These are phyloP conservation scores for Salvator merianae DNA, from an alignment of 2,113 vertebrate species.

Conservation along the genomic window DNA sequence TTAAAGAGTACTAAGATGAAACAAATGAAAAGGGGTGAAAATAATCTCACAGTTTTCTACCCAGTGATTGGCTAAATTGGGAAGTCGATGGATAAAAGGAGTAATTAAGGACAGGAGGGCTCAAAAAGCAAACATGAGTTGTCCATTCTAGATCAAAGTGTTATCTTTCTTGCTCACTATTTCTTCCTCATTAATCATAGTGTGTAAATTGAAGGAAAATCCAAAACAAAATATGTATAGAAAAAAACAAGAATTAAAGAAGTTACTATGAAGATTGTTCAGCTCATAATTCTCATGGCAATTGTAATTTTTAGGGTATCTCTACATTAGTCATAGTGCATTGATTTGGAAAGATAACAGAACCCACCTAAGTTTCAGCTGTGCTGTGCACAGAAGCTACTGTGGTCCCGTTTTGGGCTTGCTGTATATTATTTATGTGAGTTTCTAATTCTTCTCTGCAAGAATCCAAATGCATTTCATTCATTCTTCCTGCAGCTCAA, in stretches of 20 bases:
- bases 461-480: slow-evolving; percentile 60
- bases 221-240: neutral
- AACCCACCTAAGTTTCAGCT: neutral
- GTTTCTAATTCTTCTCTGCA: slow-evolving; percentile 56
- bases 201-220: too few species aligned
- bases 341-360: neutral
- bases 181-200: neutral
- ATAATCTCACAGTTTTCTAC: neutral
- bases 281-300: neutral
- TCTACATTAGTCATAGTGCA: neutral
- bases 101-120: neutral
- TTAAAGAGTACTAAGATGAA: neutral
- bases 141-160: neutral
- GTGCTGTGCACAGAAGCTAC: neutral
- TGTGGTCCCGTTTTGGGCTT: neutral
- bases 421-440: slow-evolving; percentile 62
- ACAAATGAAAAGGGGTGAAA: neutral
- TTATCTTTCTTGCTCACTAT: too few species aligned
- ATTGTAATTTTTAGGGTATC: neutral
- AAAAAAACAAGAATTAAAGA: neutral
- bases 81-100: neutral
- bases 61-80: neutral
- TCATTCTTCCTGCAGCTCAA: slow-evolving; percentile 60
- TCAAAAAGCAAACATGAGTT: neutral
- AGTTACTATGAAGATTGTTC: too few species aligned